These are phyloP conservation scores for Anser brachyrhynchus DNA, from an alignment of 2,113 vertebrate genomes.

Conservation along the genomic window DNA sequence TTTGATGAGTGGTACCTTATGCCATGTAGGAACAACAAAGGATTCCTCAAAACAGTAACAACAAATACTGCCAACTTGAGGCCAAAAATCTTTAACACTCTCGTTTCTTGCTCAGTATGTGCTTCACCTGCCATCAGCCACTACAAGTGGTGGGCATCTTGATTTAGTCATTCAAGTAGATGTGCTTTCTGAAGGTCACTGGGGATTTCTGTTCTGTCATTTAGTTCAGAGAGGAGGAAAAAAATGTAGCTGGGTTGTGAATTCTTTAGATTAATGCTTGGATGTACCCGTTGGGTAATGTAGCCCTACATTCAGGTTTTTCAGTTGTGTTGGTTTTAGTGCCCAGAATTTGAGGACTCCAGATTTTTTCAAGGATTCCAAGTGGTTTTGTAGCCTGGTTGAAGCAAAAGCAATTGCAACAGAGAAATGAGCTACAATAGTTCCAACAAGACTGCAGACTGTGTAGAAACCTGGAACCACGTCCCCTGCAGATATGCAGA, in stretches of 20 bases:
- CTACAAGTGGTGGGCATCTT: not conserved
- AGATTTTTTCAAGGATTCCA: not conserved
- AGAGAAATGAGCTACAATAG: not conserved
- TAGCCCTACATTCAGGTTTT: not conserved
- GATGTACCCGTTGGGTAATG: not conserved
- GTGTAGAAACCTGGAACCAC: fast-evolving
- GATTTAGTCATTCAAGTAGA: not conserved
- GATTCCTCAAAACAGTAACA: not conserved
- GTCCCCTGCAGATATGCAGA: not conserved
- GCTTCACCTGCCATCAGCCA: not conserved
- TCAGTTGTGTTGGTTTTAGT: not conserved
- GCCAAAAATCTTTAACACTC: not conserved
- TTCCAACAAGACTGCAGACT: not conserved
- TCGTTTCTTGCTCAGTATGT: not conserved
- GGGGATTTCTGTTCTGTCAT: not conserved
- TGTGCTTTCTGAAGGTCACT: not conserved
- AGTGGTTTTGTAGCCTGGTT: not conserved
- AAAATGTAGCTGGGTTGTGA: not conserved
- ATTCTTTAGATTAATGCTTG: not conserved
- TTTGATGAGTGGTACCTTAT: not conserved
- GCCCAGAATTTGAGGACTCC: not conserved
- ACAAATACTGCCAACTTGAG: not conserved
- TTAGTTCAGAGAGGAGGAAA: not conserved
- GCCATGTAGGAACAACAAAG: not conserved
- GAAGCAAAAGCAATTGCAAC: not conserved